Percentiles rank a stretch among this genome's conserved stretches.
These are phyloP conservation scores for Tetranychus piercei DNA, from an alignment of 2,888 invertebrate species.

Conservation along the genomic window DNA sequence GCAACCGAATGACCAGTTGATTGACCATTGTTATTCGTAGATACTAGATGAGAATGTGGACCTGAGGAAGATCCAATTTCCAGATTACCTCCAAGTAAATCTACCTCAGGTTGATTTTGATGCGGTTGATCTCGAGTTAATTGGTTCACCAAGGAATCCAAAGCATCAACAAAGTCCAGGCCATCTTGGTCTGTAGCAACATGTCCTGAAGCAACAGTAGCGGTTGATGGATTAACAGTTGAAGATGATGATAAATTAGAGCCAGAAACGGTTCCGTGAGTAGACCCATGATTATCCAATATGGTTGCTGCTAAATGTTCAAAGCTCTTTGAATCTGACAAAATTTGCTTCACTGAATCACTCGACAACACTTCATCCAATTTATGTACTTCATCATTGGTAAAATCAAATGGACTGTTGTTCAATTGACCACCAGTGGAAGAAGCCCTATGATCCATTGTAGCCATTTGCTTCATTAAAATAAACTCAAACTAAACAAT, in stretches of 20 bases:
- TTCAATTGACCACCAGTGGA: too few species aligned
- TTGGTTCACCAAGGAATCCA: slow-evolving; percentile 13
- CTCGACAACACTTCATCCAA: slow-evolving; percentile 12
- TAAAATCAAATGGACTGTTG: too few species aligned
- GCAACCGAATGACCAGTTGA: background rate
- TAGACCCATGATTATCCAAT: background rate
- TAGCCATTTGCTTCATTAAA: too few species aligned
- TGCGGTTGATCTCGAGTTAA: background rate
- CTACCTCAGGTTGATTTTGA: background rate
- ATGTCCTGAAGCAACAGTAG: background rate
- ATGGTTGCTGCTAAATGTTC: slow-evolving; percentile 11
- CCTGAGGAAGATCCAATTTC: background rate
- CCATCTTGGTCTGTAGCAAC: slow-evolving; percentile 11
- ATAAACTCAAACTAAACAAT: too few species aligned
- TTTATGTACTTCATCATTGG: too few species aligned
- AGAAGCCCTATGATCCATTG: too few species aligned
- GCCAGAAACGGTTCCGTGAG: background rate
- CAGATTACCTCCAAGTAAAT: slow-evolving; percentile 6
- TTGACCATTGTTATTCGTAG: background rate
- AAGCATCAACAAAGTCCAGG: slow-evolving; percentile 16
- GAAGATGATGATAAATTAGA: background rate
- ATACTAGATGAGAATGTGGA: too few species aligned
- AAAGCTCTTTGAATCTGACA: slow-evolving; percentile 9
- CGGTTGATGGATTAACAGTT: background rate
- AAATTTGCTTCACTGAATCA: slow-evolving; percentile 15